Base-by-base conservation (phyloP, 2,797 vertebrate species). In the Pangasius mekongensis region DNA sequence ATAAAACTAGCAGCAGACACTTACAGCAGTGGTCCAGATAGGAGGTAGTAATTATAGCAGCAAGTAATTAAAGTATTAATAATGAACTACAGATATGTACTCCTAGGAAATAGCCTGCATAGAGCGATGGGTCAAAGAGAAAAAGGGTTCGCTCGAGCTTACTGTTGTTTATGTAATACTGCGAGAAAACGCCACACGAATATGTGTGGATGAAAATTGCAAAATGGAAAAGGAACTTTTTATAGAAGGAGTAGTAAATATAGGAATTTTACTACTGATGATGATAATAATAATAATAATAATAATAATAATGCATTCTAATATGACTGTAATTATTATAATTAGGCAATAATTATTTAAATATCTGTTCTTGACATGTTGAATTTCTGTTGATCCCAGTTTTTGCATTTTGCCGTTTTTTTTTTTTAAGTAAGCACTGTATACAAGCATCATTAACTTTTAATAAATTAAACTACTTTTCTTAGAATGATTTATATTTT, bases 31-130 rank as follows among this genome's bases (percentile, higher is more conserved):
- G 62, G 43, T 83, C 82, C 82, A 52, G 60, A 67, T 49, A 49
- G 43, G n/a, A 67, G 18, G 52, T 22, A 49, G 7, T 22, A 14
- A 67, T 84, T 84, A 22, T 67, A 67, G 60, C 5, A 66, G 39
- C 3, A 9, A 49, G 81, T 83, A 83, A 64, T 83, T 83, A 30
- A 49, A 83, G 60, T 49, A 30, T 84, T 49, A 84, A 67, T 83
- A 83, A 83, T 84, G 62, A 66, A 13, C 62, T 84, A 64, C 9
- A 30, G 27, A 49, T 43, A n/a, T 64, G 85, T 64, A 33, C 39
- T 62, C 73, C n/a, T 64, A 66, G 82, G 78, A 30, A 66, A 30
- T 30, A 43, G 62, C 39, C 60, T 20, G 81, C 78, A 67, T 10
- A 13, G 27, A 67, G 43, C 77, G 36, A 11, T 22, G 9, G 81